A percentile compares a stretch with the other conserved stretches of the same genome.
These are phyloP conservation scores for Ichneumoninae sp. DNA, from an alignment of 2,888 invertebrate species.

Conservation along the genomic window DNA sequence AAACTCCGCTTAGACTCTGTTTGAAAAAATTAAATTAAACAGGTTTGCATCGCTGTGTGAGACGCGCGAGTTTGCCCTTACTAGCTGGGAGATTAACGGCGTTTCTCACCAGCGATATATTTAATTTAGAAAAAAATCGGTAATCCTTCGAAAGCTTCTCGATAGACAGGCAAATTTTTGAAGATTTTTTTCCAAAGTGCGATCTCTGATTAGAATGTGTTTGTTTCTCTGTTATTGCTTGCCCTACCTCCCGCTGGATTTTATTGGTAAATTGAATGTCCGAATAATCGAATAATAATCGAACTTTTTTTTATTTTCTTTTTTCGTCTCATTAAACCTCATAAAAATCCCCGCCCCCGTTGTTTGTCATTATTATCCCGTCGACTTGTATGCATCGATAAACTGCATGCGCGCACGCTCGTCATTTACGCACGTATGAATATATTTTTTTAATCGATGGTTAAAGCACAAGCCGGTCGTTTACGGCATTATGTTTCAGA, in stretches of 20 bases:
- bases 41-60: constrained; percentile 31
- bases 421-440: constrained; percentile 33
- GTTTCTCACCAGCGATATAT: background rate
- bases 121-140: constrained; percentile 17
- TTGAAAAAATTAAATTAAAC: constrained; percentile 44
- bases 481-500: constrained; percentile 82
- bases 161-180: constrained; percentile 28
- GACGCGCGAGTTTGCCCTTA: constrained; percentile 3
- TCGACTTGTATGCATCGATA: constrained; percentile 37
- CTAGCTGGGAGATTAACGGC: background rate
- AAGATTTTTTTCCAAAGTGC: constrained; percentile 71
- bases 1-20: constrained; percentile 80
- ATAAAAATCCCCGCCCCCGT: constrained; percentile 11
- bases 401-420: constrained; percentile 32
- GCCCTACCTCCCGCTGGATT: constrained; percentile 84
- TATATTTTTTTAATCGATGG: constrained; percentile 24
- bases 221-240: constrained; percentile 85
- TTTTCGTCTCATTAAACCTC: constrained; percentile 34
- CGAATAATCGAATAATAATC: constrained; percentile 75
- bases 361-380: constrained; percentile 24
- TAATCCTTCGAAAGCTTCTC: constrained; percentile 21
- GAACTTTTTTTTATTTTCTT: constrained; percentile 54
- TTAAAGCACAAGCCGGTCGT: constrained; percentile 81
- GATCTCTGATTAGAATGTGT: constrained; percentile 82
- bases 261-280: constrained; percentile 84